These are phyloP conservation scores for Neodiprion fabricii DNA, from an alignment of 1,140 invertebrate genomes.

Conservation along the genomic window DNA sequence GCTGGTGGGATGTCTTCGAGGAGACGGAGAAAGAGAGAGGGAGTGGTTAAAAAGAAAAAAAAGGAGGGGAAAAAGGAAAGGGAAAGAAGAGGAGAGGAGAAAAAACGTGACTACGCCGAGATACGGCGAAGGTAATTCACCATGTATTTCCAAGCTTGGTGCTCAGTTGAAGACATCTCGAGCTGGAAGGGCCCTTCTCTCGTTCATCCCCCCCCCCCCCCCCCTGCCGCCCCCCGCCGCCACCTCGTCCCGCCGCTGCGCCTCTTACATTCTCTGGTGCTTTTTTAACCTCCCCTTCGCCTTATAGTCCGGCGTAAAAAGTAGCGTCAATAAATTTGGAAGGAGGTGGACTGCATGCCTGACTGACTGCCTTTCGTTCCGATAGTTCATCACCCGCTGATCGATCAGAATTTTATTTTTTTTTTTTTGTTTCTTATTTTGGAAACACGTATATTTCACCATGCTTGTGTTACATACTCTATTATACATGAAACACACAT, in stretches of 20 bases:
- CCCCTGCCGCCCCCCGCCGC: no score
- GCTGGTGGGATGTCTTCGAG: neutral
- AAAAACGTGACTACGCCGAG: neutral
- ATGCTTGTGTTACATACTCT: no score
- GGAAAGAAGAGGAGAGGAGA: neutral
- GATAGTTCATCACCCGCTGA: neutral
- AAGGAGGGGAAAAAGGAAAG: neutral
- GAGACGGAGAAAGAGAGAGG: neutral
- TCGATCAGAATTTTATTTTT: no score
- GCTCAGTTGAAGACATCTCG: neutral
- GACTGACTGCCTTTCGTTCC: neutral
- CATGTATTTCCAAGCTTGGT: neutral
- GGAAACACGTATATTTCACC: no score
- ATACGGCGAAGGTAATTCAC: neutral
- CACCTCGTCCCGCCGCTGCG: no score
- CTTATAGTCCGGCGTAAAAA: no score
- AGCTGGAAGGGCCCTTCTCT: neutral
- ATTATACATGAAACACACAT: no score
- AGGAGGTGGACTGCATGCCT: neutral
- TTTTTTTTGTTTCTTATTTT: no score
- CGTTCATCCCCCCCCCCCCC: neutral
- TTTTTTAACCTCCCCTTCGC: neutral
- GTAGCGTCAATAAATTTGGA: neutral
- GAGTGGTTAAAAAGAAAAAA: neutral
- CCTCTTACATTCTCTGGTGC: neutral